Evolutionary conservation across 23 tunicate species (phyloP).

Genomic region (Trididemnum miniatum): DNA sequence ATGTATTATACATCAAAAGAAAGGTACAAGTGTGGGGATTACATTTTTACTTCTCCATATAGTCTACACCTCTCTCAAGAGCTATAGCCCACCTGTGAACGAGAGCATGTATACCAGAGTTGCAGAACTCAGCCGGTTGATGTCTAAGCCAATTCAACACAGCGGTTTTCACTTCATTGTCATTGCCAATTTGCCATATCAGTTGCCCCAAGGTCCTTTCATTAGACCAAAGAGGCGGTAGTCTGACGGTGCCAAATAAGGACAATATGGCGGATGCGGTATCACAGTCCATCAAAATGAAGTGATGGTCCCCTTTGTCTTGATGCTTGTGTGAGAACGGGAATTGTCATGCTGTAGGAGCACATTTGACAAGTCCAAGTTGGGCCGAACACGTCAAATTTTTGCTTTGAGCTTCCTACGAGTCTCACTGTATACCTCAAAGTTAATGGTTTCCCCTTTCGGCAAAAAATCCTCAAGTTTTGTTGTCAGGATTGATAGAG

Average conservation of each 20-base stretch:
- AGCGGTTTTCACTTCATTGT: background rate
- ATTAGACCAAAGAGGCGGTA: background rate
- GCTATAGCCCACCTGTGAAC: background rate
- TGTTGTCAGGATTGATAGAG: too few relatives aligned
- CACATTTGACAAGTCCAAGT: background rate
- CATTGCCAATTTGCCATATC: background rate
- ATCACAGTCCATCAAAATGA: background rate
- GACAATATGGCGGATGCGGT: constrained; percentile 4
- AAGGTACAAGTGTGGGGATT: background rate
- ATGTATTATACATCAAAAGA: background rate
- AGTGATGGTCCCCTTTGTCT: background rate
- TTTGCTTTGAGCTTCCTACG: background rate
- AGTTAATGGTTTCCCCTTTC: constrained; percentile 5
- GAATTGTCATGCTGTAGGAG: background rate
- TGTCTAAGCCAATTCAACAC: background rate
- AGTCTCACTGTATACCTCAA: background rate
- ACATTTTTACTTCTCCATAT: background rate
- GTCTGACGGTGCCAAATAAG: constrained; percentile 7
- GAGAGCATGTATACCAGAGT: background rate
- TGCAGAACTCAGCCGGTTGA: background rate
- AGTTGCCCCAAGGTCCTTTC: background rate
- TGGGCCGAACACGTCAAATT: background rate
- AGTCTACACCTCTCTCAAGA: background rate
- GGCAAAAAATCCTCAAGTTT: constrained; percentile 3
- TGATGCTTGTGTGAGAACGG: constrained; percentile 17